Conservation (phyloP, 2,888 invertebrate genomes). For the Mermis nigrescens region DNA sequence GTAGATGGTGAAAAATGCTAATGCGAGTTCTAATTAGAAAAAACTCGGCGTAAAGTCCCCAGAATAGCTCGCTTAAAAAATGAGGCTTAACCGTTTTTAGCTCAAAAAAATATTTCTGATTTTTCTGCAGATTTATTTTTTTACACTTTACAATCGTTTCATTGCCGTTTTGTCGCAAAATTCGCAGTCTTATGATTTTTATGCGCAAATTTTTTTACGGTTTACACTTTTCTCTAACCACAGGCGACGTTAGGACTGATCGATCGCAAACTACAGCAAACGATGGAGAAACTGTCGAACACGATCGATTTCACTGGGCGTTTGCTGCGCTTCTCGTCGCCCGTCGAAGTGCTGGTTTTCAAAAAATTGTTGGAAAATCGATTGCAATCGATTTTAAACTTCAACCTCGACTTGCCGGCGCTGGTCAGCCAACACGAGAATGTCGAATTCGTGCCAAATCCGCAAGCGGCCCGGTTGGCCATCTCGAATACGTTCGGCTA, state of each 20-base stretch:
- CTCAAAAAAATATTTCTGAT: no score
- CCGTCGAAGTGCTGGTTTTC: conserved; percentile 73
- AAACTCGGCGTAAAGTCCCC: no score
- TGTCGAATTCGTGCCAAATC: conserved; percentile 86
- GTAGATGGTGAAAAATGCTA: no score
- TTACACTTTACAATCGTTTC: no score
- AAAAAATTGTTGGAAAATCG: conserved; percentile 78
- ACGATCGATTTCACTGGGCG: conserved; percentile 76
- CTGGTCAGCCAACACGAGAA: conserved; percentile 47
- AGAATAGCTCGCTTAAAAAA: no score
- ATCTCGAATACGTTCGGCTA: conserved; percentile 71
- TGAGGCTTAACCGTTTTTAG: no score
- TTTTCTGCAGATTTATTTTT: no score
- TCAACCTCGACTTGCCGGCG: conserved; percentile 55
- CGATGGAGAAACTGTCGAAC: conserved; percentile 52
- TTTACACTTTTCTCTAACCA: no score
- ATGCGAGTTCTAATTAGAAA: no score
- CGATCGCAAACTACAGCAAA: conserved; percentile 76
- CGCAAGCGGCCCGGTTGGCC: conserved; percentile 64
- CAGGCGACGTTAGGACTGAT: conserved; percentile 57
- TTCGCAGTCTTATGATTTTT: no score
- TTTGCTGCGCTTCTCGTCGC: conserved; percentile 65
- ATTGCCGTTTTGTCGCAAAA: no score
- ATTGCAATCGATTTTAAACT: conserved; percentile 58
- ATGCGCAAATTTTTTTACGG: no score